Evolutionary conservation across 2,113 vertebrate genomes (phyloP), one percentile per base, ranked within the genome.

Genomic region (Alaudala cheleensis): DNA sequence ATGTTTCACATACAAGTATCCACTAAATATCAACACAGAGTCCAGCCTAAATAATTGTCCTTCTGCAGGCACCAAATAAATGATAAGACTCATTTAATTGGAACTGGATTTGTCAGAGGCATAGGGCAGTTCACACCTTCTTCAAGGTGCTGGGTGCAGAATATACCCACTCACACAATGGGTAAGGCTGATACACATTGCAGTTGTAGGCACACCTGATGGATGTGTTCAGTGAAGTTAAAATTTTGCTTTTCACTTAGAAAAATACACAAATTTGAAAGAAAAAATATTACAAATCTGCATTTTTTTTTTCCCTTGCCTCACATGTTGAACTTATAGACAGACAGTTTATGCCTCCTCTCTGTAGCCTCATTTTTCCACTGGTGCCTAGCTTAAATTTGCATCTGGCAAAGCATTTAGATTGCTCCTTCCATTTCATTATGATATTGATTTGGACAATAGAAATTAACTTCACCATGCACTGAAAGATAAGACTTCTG

Each of bases 111-210:
- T 73, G 7, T 25, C 37, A 57, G n/a, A 65, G 31, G 9, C 0
- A 1, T 11, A 25, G 14, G 28, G 42, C 20, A 74, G 12, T 45
- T 51, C 26, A 51, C 24, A 56, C 12, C 2, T 18, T 64, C 3
- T 26, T 47, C 12, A 1, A 47, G 29, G 12, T 6, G 3, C 25
- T 64, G 50, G 4, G 5, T 33, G 42, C 7, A 26, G n/a, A 16
- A 40, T 17, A 15, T 5, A 9, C 14, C 14, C 34, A 54, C 8
- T 21, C 8, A 7, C 26, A 31, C 20, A 20, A 49, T 64, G 8
- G 26, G 14, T 22, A 64, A 42, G 13, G 10, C 20, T 62, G 53
- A 24, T 14, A 33, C 0, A 0, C 4, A 3, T 49, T 19, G 8
- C 12, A 31, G 12, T 21, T 45, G 25, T 14, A 40, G 11, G 19